phyloP scores from a whole-genome alignment of 23 tunicate species.

The Phallusia fumigata region DNA sequence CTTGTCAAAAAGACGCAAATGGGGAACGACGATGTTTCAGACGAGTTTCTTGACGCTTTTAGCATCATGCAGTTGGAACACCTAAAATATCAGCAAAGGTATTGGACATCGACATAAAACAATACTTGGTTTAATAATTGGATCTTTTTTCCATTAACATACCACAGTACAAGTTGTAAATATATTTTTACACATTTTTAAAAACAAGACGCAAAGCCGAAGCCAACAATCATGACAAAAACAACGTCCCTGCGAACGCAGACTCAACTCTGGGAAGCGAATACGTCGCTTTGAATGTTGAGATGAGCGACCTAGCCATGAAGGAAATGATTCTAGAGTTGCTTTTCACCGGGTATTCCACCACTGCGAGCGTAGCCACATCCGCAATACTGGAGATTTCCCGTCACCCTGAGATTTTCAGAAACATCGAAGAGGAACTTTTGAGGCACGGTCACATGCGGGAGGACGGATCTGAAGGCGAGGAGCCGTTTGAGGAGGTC shows the following conservation, averaged over 20 bases:
- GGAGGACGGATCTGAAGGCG: slow-evolving; percentile 4
- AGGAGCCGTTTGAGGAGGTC: slow-evolving; percentile 19
- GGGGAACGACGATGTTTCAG: not conserved
- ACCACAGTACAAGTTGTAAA: no score
- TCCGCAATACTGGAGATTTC: slow-evolving; percentile 57
- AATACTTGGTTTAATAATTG: no score
- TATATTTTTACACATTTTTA: no score
- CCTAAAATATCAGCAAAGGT: not conserved
- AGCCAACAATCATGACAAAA: slow-evolving; percentile 24
- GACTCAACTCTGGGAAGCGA: not conserved
- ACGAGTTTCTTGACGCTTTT: not conserved
- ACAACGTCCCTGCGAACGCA: slow-evolving; percentile 13
- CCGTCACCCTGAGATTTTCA: slow-evolving; percentile 49
- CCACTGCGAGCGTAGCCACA: slow-evolving; percentile 56
- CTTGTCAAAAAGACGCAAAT: not conserved
- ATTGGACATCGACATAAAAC: not conserved
- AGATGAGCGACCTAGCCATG: slow-evolving; percentile 35
- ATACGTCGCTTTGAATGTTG: not conserved
- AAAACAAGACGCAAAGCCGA: not conserved
- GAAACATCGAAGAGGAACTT: slow-evolving; percentile 66
- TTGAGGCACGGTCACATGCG: slow-evolving; percentile 39
- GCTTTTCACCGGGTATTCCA: slow-evolving; percentile 77
- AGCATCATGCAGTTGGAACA: not conserved
- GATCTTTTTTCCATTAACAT: no score
- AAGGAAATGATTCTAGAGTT: slow-evolving; percentile 75